Evolutionary conservation across 2,797 vertebrate genomes (phyloP).

Genomic region (Sebastes cheni): DNA sequence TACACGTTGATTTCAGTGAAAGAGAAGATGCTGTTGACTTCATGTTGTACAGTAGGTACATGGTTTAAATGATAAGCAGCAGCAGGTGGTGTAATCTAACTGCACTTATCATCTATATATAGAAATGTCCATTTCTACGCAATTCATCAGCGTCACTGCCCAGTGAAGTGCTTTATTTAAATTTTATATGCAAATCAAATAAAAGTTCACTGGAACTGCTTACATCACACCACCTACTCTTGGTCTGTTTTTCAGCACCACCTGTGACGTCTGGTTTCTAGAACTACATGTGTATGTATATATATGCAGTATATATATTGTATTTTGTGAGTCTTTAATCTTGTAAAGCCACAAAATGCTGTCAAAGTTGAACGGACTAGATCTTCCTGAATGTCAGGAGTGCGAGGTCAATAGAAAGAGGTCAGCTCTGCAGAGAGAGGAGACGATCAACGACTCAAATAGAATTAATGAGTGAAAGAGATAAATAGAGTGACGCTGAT

Average conservation of each 20-base stretch:
- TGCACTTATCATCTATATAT: constrained; percentile 20
- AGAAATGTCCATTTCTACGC: background rate
- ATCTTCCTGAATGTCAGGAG: background rate
- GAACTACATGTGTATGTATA: background rate
- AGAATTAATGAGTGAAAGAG: constrained; percentile 32
- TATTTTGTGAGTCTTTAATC: background rate
- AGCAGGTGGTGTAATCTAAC: background rate
- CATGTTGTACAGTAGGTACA: background rate
- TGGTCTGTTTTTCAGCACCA: constrained; percentile 2
- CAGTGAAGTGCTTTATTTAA: background rate
- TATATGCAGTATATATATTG: background rate
- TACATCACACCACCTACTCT: constrained; percentile 33
- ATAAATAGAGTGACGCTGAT: background rate
- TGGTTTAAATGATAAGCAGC: background rate
- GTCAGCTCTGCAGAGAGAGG: constrained; percentile 45
- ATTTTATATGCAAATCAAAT: constrained; percentile 48
- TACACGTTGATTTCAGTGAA: background rate
- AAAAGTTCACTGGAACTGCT: constrained; percentile 25
- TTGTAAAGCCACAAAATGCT: background rate
- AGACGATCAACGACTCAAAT: background rate
- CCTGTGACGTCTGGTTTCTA: background rate
- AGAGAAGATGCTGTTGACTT: background rate
- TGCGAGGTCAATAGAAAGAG: constrained; percentile 58
- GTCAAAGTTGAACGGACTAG: background rate
- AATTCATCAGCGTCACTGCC: background rate